phyloP scores from a whole-genome alignment of 2,888 invertebrate species.

The Exephanes ischioxanthus region DNA sequence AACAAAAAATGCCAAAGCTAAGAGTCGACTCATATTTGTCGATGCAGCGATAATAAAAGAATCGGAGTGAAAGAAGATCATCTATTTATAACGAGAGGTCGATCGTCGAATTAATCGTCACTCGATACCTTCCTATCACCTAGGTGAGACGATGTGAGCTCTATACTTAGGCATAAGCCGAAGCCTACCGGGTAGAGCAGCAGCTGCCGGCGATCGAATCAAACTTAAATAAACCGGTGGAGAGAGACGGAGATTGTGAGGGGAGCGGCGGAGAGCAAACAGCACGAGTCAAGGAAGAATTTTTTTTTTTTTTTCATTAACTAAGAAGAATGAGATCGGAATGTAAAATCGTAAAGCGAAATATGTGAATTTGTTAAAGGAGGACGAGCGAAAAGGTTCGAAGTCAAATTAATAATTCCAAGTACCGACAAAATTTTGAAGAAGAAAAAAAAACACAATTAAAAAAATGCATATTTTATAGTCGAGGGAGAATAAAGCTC shows the following conservation, averaged over 20 bases:
- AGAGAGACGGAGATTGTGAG: neutral
- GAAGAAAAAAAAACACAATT: neutral
- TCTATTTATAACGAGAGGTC: conserved; percentile 69
- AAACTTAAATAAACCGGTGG: conserved; percentile 81
- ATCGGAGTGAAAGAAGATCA: conserved; percentile 10
- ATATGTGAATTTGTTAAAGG: neutral
- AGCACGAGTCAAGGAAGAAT: neutral
- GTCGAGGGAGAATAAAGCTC: neutral
- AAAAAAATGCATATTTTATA: neutral
- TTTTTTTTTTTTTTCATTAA: neutral
- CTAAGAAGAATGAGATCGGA: conserved; percentile 11
- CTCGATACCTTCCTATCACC: conserved; percentile 76
- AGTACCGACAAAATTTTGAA: neutral
- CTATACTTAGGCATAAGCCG: conserved; percentile 77
- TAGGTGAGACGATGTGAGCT: conserved; percentile 66
- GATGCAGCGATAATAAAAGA: neutral
- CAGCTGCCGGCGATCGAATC: conserved; percentile 79
- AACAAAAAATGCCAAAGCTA: neutral
- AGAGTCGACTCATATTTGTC: neutral
- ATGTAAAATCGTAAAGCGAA: neutral
- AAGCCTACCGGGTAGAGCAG: conserved; percentile 62
- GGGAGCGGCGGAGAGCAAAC: conserved; percentile 32
- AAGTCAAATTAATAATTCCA: neutral
- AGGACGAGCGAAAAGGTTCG: neutral
- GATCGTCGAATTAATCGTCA: conserved; percentile 74